Conservation (phyloP, 1,140 invertebrate species). For the Patella vulgata region DNA sequence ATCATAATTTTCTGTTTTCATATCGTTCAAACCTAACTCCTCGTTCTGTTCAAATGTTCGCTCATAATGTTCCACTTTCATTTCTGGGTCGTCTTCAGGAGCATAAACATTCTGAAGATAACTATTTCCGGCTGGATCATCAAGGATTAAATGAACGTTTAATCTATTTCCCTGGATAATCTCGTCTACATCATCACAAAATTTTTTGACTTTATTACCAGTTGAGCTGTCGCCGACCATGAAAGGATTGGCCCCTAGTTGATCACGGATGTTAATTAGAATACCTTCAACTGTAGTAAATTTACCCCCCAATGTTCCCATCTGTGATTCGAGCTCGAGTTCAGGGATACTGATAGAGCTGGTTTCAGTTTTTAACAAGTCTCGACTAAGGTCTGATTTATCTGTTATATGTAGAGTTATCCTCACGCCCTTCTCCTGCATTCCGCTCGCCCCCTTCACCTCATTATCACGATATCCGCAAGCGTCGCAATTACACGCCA, state of each 20-base stretch:
- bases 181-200: conserved; percentile 77
- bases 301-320: conserved; percentile 86
- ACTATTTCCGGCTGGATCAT: conserved; percentile 97
- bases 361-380: conserved; percentile 97
- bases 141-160: conserved; percentile 81
- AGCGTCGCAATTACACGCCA: conserved; percentile 91
- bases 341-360: conserved; percentile 89
- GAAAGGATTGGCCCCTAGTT: conserved; percentile 73
- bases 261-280: conserved; percentile 67
- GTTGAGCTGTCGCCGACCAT: conserved; percentile 79
- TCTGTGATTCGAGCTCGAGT: conserved; percentile 86
- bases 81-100: conserved; percentile 76
- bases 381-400: conserved; percentile 85
- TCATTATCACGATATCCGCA: conserved; percentile 94
- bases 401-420: conserved; percentile 81
- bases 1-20: conserved; percentile 82
- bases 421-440: conserved; percentile 83
- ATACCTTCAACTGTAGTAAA: conserved; percentile 95
- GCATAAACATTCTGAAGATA: conserved; percentile 83
- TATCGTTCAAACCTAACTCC: conserved; percentile 94
- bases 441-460: conserved; percentile 93
- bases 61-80: conserved; percentile 85
- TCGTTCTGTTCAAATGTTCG: conserved; percentile 93
- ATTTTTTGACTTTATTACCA: conserved; percentile 72
- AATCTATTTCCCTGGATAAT: conserved; percentile 53